Percentiles rank a stretch among this genome's conserved stretches.
phyloP scores from a whole-genome alignment of 35 echinoderm and acorn worm species.

The Eucidaris tribuloides region DNA sequence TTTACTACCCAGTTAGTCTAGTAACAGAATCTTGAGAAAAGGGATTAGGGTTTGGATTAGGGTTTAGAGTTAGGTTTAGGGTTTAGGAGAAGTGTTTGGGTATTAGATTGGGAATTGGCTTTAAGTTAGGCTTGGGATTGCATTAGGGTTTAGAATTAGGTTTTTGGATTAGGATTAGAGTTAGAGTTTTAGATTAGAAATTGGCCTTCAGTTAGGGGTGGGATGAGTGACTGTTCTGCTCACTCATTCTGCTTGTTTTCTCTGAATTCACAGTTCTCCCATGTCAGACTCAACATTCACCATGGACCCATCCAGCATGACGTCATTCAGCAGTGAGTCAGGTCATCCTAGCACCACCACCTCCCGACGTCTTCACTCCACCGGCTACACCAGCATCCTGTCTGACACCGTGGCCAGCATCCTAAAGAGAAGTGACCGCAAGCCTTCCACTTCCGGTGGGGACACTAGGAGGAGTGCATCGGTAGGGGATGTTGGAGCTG shows the following conservation, averaged over 20 bases:
- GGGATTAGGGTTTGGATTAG: too few species aligned
- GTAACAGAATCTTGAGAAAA: too few species aligned
- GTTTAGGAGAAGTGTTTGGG: too few species aligned
- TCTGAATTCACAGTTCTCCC: neutral
- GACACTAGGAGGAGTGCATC: neutral
- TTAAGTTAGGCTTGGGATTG: too few species aligned
- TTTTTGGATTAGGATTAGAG: too few species aligned
- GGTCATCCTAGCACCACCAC: neutral
- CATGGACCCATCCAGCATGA: neutral
- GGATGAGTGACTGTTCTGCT: neutral
- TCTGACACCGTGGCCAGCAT: neutral
- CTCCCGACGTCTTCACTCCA: neutral
- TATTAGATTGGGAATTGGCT: too few species aligned
- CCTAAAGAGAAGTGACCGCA: too few species aligned
- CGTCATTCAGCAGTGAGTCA: neutral
- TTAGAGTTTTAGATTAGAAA: too few species aligned
- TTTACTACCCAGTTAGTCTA: too few species aligned
- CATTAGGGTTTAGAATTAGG: too few species aligned
- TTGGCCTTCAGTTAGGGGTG: neutral
- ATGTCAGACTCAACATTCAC: neutral
- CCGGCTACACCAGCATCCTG: neutral
- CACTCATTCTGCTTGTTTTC: neutral
- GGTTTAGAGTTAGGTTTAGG: too few species aligned
- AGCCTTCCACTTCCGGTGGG: too few species aligned
- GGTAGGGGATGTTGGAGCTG: neutral